Base-by-base conservation (phyloP, 2,113 vertebrate genomes). In the Sisor rabdophorus region DNA sequence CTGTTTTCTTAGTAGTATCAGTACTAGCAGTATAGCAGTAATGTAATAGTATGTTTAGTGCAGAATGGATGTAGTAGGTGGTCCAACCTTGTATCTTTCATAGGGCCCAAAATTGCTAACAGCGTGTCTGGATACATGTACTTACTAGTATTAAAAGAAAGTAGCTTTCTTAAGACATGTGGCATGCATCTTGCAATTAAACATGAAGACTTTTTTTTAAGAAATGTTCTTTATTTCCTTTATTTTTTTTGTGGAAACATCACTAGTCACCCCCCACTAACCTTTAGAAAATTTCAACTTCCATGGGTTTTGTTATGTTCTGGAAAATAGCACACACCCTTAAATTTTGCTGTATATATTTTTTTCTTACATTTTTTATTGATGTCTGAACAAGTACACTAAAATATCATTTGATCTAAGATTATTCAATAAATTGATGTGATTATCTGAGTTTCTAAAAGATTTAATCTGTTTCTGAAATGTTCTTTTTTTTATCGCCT, bases 401-500 rank as follows among this genome's bases (percentile, higher is more conserved):
- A 17, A 53, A 13, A 13, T 53, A 63, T 4, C 30, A 75, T 22
- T 11, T 63, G 26, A 32, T 32, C 47, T 28, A 47, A 47, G 36
- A 67, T 40, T 40, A 22, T 40, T 20, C 11, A 24, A 4, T 67
- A 6, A 69, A 26, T 69, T 50, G 32, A 30, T 56, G 32, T 44
- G 17, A n/a, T 65, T 52, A 55, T 76, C 54, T 48, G 24, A 54
- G 53, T 24, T 70, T 15, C 50, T 11, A 15, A 47, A 53, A 69
- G 54, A 60, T 53, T 26, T 9, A 32, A 68, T 11, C 40, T 73
- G 61, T 53, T 44, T 77, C 44, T 32, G 52, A 12, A 72, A 67
- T n/a, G 54, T 73, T 77, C 55, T 53, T 59, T 22, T 58, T 73
- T 65, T 55, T 78, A 71, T 73, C 22, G 69, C n/a, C 22, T 56